Percentiles rank a stretch among this genome's conserved stretches.
Evolutionary conservation across 2,797 vertebrate species (phyloP).

Genomic region (Arrhamphus sclerolepis): DNA sequence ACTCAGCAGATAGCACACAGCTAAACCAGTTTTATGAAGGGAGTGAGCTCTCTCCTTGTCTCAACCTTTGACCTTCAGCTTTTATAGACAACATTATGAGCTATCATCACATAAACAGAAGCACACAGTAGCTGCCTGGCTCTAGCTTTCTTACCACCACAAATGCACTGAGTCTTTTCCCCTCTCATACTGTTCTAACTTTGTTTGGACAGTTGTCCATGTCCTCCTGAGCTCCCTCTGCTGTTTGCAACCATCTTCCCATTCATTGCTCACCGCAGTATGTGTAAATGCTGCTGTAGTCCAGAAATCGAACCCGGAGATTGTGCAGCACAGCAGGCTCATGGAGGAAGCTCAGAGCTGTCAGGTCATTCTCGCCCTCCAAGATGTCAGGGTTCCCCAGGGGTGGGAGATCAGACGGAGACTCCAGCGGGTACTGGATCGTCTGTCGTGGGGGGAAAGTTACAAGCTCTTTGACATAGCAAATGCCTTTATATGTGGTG

Average conservation of each 20-base stretch:
- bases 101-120: conserved; percentile 37
- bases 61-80: conserved; percentile 53
- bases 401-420: conserved; percentile 73
- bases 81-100: conserved; percentile 40
- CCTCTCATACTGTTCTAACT: background rate
- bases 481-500: background rate
- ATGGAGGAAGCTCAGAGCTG: conserved; percentile 84
- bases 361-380: conserved; percentile 82
- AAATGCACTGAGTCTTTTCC: background rate
- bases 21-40: background rate
- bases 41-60: conserved; percentile 23
- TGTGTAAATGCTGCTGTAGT: conserved; percentile 84
- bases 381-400: conserved; percentile 85
- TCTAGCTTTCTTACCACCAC: background rate
- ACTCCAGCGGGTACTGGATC: conserved; percentile 52
- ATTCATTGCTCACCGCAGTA: conserved; percentile 78
- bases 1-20: background rate
- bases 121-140: conserved; percentile 35
- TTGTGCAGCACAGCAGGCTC: conserved; percentile 85
- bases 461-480: background rate
- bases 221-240: background rate
- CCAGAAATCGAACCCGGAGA: conserved; percentile 81
- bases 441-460: conserved; percentile 52
- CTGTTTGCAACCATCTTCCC: background rate
- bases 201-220: background rate